Percentiles rank a stretch among this genome's conserved stretches.
These are phyloP conservation scores for Lysandra bellargus DNA, from an alignment of 2,888 invertebrate species.

Conservation along the genomic window DNA sequence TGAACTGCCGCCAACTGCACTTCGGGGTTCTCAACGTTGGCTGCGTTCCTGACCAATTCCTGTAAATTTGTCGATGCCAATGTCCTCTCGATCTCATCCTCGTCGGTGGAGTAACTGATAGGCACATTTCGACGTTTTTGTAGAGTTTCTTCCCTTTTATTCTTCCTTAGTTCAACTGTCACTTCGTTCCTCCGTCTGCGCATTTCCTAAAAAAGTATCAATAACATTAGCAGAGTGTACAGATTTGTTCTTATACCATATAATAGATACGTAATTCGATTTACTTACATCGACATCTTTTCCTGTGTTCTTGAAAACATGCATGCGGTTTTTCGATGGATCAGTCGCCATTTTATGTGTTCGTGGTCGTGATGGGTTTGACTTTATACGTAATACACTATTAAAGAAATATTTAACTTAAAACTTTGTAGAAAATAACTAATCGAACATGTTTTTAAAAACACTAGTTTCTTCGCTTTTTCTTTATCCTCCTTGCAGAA, in stretches of 20 bases:
- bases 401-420: slow-evolving; percentile 70
- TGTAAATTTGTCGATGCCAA: slow-evolving; percentile 87
- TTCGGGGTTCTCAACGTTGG: slow-evolving; percentile 87
- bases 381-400: slow-evolving; percentile 65
- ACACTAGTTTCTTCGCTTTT: slow-evolving; percentile 65
- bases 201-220: slow-evolving; percentile 88
- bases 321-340: slow-evolving; percentile 91
- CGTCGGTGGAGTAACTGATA: slow-evolving; percentile 89
- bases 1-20: slow-evolving; percentile 95
- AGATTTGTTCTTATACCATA: not conserved
- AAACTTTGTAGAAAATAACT: slow-evolving; percentile 61
- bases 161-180: slow-evolving; percentile 97
- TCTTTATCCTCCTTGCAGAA: slow-evolving; percentile 68
- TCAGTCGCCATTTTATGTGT: slow-evolving; percentile 88
- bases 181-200: slow-evolving; percentile 97
- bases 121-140: slow-evolving; percentile 98
- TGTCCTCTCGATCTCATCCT: slow-evolving; percentile 87
- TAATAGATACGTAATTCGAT: slow-evolving; percentile 33
- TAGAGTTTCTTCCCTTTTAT: slow-evolving; percentile 97
- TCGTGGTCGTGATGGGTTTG: slow-evolving; percentile 56
- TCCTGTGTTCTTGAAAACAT: slow-evolving; percentile 98
- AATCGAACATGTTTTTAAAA: slow-evolving; percentile 69
- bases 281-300: slow-evolving; percentile 98
- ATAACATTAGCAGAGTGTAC: slow-evolving; percentile 9
- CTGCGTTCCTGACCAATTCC: slow-evolving; percentile 92